Base-by-base conservation (phyloP, 2,888 invertebrate species). In the Suillia variegata region DNA sequence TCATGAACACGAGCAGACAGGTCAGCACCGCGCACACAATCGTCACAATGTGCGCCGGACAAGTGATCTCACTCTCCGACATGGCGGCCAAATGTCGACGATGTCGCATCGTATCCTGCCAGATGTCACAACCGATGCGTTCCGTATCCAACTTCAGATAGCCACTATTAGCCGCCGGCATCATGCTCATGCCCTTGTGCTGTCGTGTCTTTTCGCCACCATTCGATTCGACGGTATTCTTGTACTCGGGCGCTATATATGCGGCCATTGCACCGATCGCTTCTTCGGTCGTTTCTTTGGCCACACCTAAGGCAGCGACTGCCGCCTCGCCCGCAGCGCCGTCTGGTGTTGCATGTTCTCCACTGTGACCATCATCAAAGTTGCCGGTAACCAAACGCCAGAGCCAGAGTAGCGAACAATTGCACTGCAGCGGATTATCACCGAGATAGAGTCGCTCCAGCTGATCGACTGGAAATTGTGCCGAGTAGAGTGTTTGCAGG, bases 371-470 rank as follows among this genome's bases (percentile, higher is more conserved):
- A 6, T 20, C 21, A 5, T 79, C 81, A 21, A 77, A 78, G 48
- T 80, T 81, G 0, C 82, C 77, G 3, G 78, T 80, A 6, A 80
- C 85, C 49, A 93, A 84, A 74, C 89, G 89, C 92, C 93, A 93
- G 47, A 94, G 83, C 94, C 94, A 94, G 63, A 91, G 85, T 61
- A 94, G 83, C 54, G 93, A 93, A 77, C 94, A 94, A 81, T 94
- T 94, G 82, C 94, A 94, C 62, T 88, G 86, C 64, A 94, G 85
- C 1, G 93, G 93, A 83, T 94, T 94, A 26, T 92, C 92, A 31
- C 91, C 90, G 55, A 94, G 85, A 67, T 89, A 87, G 31, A 94
- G 83, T 61, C 87, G 87, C 74, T 88, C 86, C 68, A 94, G 83
- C 69, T 89, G 89, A 76, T 94, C 93, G 70, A 93, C 86, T 26